Evolutionary conservation across 2,113 vertebrate genomes (phyloP), one percentile per base, ranked within the genome.

Genomic region (Tachysurus vachellii): DNA sequence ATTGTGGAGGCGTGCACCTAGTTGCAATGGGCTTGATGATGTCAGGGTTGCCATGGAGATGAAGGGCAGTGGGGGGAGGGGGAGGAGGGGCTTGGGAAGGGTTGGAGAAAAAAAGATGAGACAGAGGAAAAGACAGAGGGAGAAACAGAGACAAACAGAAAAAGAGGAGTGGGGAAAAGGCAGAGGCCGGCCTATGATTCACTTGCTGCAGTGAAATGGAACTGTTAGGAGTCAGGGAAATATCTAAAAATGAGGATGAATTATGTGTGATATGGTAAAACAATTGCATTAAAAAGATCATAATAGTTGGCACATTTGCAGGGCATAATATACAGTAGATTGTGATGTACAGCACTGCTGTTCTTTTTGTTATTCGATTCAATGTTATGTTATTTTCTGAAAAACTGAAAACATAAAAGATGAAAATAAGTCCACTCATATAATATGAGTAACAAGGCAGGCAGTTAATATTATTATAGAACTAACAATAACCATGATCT

Each of bases 31-130:
- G 91, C 4, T 87, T 89, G 89, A 89, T 96, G 95, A 96, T 95
- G 94, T 95, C 95, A 95, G 90, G 90, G 95, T 96, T 95, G 92
- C 95, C 90, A 94, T 93, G 92, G 95, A 93, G 90, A 96, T 90
- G 79, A 86, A 3, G 47, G 90, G 90, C 88, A 61, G 77, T 50
- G n/a, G 85, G 86, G 88, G 93, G 92, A 89, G 92, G 92, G 89
- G 89, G 88, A 86, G 88, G 93, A 93, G 90, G 93, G 92, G 89
- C 89, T 90, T 93, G 50, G 91, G 86, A 86, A 88, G 90, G 89
- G 86, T 90, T 59, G 84, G 89, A 87, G 88, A 90, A 85, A 81
- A 47, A 82, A 90, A 82, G 88, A 87, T 53, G 85, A 84, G 8
- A 57, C 79, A 87, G 80, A 83, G 50, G 70, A 83, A 86, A 56